Conservation (phyloP, 2,113 vertebrate species). For the Motacilla tschutschensis region DNA sequence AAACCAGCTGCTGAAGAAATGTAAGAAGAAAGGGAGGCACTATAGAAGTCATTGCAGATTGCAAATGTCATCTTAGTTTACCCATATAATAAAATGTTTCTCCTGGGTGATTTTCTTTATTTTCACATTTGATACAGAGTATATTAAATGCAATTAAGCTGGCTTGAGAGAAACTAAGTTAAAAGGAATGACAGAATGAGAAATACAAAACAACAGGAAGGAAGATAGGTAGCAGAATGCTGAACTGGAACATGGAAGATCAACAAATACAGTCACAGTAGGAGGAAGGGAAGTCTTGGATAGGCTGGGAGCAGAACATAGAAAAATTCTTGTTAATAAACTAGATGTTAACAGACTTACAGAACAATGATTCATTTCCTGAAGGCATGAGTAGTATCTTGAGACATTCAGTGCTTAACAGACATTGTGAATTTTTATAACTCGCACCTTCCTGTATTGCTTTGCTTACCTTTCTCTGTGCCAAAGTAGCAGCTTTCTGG, state of each 20-base stretch:
- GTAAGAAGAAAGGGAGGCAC: background rate
- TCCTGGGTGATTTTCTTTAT: background rate
- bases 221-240: background rate
- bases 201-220: background rate
- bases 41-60: background rate
- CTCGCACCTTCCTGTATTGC: background rate
- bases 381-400: background rate
- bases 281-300: background rate
- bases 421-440: background rate
- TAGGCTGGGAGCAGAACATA: background rate
- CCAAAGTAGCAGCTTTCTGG: background rate
- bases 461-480: background rate
- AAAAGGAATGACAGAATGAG: background rate
- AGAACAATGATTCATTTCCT: background rate
- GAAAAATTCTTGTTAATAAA: background rate
- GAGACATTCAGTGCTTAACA: background rate
- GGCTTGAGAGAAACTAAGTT: background rate
- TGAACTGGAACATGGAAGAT: background rate
- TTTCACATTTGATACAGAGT: background rate
- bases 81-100: background rate
- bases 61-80: background rate
- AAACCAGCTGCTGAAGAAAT: background rate
- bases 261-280: background rate
- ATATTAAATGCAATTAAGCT: background rate
- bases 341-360: background rate